Evolutionary conservation across 1,140 invertebrate species (phyloP).

Genomic region (Triops longicaudatus): DNA sequence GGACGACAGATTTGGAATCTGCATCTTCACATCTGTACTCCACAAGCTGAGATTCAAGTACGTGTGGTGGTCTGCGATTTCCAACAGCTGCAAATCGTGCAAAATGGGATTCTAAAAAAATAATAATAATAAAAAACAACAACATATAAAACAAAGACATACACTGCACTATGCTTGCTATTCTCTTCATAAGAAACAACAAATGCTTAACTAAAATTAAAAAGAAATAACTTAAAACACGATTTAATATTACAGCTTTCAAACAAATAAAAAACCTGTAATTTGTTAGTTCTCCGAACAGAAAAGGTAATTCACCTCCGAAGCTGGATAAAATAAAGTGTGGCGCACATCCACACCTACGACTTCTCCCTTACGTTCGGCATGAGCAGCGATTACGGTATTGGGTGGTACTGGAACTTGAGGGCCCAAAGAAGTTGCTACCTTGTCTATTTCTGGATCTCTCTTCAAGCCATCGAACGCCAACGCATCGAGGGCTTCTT

Average conservation of each 20-base stretch:
- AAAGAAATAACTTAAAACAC: too few relatives aligned
- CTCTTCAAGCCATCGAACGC: background rate
- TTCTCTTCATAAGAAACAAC: too few relatives aligned
- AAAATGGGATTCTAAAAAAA: slow-evolving; percentile 54
- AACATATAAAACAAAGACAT: background rate
- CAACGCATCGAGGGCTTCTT: background rate
- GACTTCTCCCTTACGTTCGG: background rate
- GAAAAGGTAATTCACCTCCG: background rate
- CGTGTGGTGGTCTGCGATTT: slow-evolving; percentile 56
- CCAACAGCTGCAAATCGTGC: slow-evolving; percentile 64
- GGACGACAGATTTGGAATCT: slow-evolving; percentile 31
- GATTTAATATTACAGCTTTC: too few relatives aligned
- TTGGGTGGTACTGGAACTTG: background rate
- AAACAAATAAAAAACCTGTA: too few relatives aligned
- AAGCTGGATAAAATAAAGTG: background rate
- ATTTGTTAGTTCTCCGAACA: too few relatives aligned
- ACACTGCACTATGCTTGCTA: too few relatives aligned
- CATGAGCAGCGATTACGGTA: background rate
- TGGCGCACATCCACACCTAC: background rate
- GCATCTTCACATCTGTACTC: slow-evolving; percentile 39
- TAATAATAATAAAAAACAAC: slow-evolving; percentile 31
- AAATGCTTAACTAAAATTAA: too few relatives aligned
- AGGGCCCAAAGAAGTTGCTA: background rate
- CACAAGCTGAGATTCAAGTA: slow-evolving; percentile 79
- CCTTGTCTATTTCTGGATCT: background rate